Evolutionary conservation across 2,888 invertebrate genomes (phyloP).

Genomic region (Andrena bucephala): DNA sequence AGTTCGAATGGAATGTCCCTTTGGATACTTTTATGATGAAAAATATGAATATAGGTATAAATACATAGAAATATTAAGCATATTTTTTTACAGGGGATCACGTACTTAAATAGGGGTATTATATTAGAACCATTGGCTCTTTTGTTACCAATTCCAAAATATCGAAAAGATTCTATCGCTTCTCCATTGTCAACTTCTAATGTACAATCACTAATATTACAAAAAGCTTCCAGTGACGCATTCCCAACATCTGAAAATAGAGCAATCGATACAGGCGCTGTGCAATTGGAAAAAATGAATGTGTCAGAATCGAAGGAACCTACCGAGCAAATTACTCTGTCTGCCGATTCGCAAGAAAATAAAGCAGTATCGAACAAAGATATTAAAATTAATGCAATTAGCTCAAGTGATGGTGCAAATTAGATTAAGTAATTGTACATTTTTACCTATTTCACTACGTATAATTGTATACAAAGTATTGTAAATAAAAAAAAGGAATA

Average conservation of each 20-base stretch:
- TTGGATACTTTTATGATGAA: neutral
- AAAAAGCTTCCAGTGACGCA: constrained; percentile 31
- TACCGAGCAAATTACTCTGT: constrained; percentile 5
- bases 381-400: constrained; percentile 21
- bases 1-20: no score
- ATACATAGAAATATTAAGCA: neutral
- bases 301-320: constrained; percentile 16
- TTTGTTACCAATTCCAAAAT: constrained; percentile 81
- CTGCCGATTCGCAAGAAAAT: constrained; percentile 21
- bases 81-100: constrained; percentile 80
- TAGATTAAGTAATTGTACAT: constrained; percentile 55
- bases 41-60: neutral
- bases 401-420: constrained; percentile 36
- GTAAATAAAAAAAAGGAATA: constrained; percentile 65
- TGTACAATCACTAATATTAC: constrained; percentile 43
- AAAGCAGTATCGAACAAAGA: constrained; percentile 10
- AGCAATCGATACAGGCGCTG: constrained; percentile 14
- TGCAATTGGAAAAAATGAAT: constrained; percentile 31
- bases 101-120: constrained; percentile 81
- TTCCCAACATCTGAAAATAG: constrained; percentile 15
- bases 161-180: constrained; percentile 73
- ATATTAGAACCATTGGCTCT: constrained; percentile 83
- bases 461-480: constrained; percentile 43
- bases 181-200: constrained; percentile 57
- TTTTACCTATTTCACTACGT: constrained; percentile 28